Conservation (phyloP, 2,888 invertebrate genomes). For the Nymphalis urticae region DNA sequence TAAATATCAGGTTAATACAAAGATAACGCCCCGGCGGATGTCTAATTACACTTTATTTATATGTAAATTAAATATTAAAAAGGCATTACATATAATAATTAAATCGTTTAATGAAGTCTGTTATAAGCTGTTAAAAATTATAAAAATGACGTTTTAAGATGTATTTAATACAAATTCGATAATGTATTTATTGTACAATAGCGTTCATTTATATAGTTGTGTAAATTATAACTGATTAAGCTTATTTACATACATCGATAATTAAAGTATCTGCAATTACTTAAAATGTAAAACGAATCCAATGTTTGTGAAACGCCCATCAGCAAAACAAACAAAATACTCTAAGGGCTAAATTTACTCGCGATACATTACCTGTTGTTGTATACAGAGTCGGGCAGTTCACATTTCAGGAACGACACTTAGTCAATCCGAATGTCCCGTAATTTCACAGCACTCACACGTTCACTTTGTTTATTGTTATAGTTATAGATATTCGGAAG, state of each 20-base stretch:
- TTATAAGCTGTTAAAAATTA: not conserved
- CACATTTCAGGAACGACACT: slow-evolving; percentile 21
- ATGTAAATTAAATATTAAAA: too few species aligned
- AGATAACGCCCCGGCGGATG: too few species aligned
- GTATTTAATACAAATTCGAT: not conserved
- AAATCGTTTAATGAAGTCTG: not conserved
- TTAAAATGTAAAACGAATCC: not conserved
- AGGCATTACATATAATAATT: not conserved
- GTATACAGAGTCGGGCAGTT: slow-evolving; percentile 6
- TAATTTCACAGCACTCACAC: slow-evolving; percentile 15
- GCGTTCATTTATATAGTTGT: not conserved
- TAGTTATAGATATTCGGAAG: not conserved
- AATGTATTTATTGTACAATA: not conserved
- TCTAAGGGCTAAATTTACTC: slow-evolving; percentile 5
- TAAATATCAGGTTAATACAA: too few species aligned
- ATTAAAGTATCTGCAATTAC: not conserved
- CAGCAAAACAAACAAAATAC: slow-evolving; percentile 9
- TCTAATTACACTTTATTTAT: too few species aligned
- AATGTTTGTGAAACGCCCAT: slow-evolving; percentile 6
- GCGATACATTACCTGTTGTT: slow-evolving; percentile 15
- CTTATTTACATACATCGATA: not conserved
- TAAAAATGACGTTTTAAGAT: not conserved
- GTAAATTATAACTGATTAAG: not conserved
- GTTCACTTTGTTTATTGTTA: slow-evolving; percentile 18
- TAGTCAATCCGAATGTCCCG: slow-evolving; percentile 6